These are phyloP conservation scores for Xiphorhynchus elegans DNA, from an alignment of 2,113 vertebrate genomes.

Conservation along the genomic window DNA sequence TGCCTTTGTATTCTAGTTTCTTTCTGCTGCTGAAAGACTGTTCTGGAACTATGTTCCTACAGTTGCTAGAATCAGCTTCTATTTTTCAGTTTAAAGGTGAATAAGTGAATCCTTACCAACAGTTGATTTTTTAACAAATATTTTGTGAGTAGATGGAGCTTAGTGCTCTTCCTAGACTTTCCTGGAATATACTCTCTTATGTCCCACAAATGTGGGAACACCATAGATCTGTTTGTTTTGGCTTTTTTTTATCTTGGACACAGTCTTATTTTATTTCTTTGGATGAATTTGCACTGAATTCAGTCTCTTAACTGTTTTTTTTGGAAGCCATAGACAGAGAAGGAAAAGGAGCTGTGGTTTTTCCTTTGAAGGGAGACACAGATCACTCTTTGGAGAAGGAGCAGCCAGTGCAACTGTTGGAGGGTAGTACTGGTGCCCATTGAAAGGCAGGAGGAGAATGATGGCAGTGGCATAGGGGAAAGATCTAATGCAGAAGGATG, in stretches of 20 bases:
- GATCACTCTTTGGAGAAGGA: not conserved
- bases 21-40: not conserved
- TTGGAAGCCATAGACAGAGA: not conserved
- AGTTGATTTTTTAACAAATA: not conserved
- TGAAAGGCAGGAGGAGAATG: not conserved
- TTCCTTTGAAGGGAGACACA: not conserved
- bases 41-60: not conserved
- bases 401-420: not conserved
- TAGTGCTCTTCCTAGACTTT: not conserved
- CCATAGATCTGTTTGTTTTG: not conserved
- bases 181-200: not conserved
- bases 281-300: not conserved
- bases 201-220: not conserved
- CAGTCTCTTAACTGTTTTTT: not conserved
- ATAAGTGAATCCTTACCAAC: fast-evolving
- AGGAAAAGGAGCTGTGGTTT: not conserved
- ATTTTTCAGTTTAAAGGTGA: not conserved
- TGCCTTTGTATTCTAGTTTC: not conserved
- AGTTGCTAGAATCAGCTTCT: not conserved
- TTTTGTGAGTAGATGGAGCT: not conserved
- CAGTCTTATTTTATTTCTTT: not conserved
- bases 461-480: not conserved
- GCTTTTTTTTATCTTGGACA: no score
- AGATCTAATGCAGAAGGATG: not conserved
- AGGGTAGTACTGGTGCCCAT: not conserved